Evolutionary conservation across 2,888 invertebrate species (phyloP).

Genomic region (Galeopsomyia nigrocyanea): DNA sequence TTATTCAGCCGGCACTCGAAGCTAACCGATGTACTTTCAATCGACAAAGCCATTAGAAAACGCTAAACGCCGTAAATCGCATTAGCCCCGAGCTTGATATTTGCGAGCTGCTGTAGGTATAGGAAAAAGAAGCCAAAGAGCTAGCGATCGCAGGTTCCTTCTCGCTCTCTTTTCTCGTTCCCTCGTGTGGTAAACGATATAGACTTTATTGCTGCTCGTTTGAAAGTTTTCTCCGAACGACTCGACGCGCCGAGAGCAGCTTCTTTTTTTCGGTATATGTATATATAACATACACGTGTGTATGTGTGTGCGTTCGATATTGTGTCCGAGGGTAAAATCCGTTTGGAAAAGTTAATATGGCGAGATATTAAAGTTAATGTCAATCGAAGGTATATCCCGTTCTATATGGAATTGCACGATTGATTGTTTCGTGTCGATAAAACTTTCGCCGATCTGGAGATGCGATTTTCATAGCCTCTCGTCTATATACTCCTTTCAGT

Average conservation of each 20-base stretch:
- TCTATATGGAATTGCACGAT: conserved; percentile 23
- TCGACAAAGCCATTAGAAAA: conserved; percentile 48
- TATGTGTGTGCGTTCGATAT: too few species aligned
- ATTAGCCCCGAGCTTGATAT: conserved; percentile 40
- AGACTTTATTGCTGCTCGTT: conserved; percentile 47
- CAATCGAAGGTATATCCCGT: conserved; percentile 32
- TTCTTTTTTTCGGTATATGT: too few species aligned
- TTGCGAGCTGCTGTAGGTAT: conserved; percentile 21
- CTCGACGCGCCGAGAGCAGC: neutral
- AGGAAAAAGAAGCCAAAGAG: too few species aligned
- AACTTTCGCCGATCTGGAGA: conserved; percentile 20
- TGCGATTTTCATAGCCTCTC: conserved; percentile 16
- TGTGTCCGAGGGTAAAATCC: conserved; percentile 14
- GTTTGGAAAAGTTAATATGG: conserved; percentile 42
- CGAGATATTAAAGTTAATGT: conserved; percentile 45
- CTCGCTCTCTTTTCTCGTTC: too few species aligned
- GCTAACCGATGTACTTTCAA: conserved; percentile 45
- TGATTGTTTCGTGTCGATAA: conserved; percentile 36
- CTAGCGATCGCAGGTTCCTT: too few species aligned
- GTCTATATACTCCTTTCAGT: neutral
- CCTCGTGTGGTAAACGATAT: conserved; percentile 29
- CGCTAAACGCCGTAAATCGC: conserved; percentile 48
- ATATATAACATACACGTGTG: too few species aligned
- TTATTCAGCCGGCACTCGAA: conserved; percentile 14
- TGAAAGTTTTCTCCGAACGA: conserved; percentile 45